Base-by-base conservation (phyloP, 2,113 vertebrate species). In the Petrocephalus zakoni region DNA sequence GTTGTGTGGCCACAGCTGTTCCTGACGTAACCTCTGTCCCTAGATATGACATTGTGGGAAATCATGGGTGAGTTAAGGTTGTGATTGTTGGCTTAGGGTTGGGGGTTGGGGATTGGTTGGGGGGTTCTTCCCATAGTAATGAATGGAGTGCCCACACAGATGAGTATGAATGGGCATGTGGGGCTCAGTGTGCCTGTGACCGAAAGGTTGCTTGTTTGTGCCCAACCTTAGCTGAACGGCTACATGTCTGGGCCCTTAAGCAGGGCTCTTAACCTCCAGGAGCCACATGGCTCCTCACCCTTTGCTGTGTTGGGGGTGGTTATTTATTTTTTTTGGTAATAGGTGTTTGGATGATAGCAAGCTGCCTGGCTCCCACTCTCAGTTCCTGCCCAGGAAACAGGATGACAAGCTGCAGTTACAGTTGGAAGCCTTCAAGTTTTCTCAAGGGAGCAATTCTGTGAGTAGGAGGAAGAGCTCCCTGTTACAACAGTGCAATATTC, bases 331-430 rank as follows among this genome's bases (percentile, higher is more conserved):
- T 56, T 56, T 56, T 56, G n/a, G 42, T 21, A 58, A 58, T 58
- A 90, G 87, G 58, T 90, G 87, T 19, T 34, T 90, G 75, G 53
- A 2, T 88, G 87, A 88, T 42, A 25, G 86, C n/a, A 85, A 84
- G 56, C 11, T 64, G 37, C 82, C 51, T 9, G 55, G 55, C 9
- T 90, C 82, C 19, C 56, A 75, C 17, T 88, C 51, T 11, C 2
- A n/a, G 72, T 89, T 88, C 82, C 42, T 61, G 51, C 25, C 46
- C 19, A 88, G 81, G 29, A 21, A n/a, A 17, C 87, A 85, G 55
- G 56, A 51, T 49, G 11, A 61, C 7, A 68, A 61, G 25, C 53
- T 88, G 5, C 56, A 51, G 46, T 22, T 85, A 42, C 82, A 85
- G 47, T 25, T 72, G 55, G 55, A 72, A 34, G 34, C 61, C 9